Percentiles rank a stretch among this genome's conserved stretches.
Evolutionary conservation across 2,888 invertebrate genomes (phyloP).

Genomic region (Tenthredo distinguenda): DNA sequence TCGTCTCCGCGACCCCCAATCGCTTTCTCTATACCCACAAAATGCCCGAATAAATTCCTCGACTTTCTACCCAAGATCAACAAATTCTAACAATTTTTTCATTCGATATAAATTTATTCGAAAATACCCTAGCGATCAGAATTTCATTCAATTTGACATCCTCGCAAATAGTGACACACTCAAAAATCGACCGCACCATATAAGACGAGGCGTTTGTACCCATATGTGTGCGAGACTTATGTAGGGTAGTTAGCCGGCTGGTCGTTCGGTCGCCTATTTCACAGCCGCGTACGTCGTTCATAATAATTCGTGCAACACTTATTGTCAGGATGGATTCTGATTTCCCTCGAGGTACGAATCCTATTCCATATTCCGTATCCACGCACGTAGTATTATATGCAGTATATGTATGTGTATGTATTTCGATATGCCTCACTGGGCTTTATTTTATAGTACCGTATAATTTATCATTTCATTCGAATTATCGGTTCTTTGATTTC

Average conservation of each 20-base stretch:
- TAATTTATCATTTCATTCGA: background rate
- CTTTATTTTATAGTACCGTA: background rate
- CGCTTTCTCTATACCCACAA: background rate
- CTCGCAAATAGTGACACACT: background rate
- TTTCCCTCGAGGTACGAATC: constrained; percentile 64
- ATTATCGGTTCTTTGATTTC: background rate
- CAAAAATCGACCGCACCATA: background rate
- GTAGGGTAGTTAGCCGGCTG: constrained; percentile 14
- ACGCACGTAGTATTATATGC: background rate
- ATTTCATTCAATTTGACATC: background rate
- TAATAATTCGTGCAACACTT: constrained; percentile 64
- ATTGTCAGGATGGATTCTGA: constrained; percentile 61
- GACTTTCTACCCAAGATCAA: constrained; percentile 8
- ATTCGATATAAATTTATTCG: background rate
- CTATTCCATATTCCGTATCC: constrained; percentile 58
- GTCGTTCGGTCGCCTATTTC: constrained; percentile 1
- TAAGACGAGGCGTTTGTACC: background rate
- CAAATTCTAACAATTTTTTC: background rate
- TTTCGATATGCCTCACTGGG: background rate
- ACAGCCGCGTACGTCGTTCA: constrained; percentile 35
- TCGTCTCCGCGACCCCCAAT: background rate
- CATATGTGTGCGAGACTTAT: background rate
- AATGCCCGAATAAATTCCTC: background rate
- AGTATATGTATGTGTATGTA: background rate
- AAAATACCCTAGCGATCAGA: background rate